Evolutionary conservation across 2,113 vertebrate species (phyloP), one percentile per base, ranked within the genome.

Genomic region (Varanus komodoensis): DNA sequence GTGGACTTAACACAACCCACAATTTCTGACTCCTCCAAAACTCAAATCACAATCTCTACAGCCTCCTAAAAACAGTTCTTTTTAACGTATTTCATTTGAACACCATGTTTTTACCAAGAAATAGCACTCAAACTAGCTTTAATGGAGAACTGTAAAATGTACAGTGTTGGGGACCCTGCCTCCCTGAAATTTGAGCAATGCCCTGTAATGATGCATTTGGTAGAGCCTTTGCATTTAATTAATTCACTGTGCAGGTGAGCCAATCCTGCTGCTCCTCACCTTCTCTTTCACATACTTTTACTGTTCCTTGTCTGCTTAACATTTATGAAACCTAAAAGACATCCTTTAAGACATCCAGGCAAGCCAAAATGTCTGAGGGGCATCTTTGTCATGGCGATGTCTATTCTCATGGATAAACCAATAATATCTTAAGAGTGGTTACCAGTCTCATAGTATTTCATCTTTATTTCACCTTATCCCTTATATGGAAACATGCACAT

Each of bases 371-470:
- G 9, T 50, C 8, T 54, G 48, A 54, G 25, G 14, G 48, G 32
- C 1, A 12, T 29, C 25, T 52, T 27, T 0, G 12, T 71, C n/a
- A 57, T 34, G 69, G 0, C 4, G 0, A 8, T 0, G 78, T 1
- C 0, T 7, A 44, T 1, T 32, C 14, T 3, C 32, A 21, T 48
- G 32, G 27, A 21, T 44, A 44, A 0, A 38, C n/a, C 15, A n/a
- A 15, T 82, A 82, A 82, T 15, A 19, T 85, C 50, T 85, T 69
- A 50, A 52, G 29, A 64, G 19, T 61, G 54, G 17, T 34, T 38
- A 67, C 23, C 74, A 78, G 12, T 48, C 61, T 19, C 61, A 64
- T 77, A 67, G 44, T 77, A 67, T 74, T 48, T 77, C 34, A 7
- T 8, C 61, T 75, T 21, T 78, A 38, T 50, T 61, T 29, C 48